These are phyloP conservation scores for Penaeus japonicus DNA, from an alignment of 1,140 invertebrate genomes.

Conservation along the genomic window DNA sequence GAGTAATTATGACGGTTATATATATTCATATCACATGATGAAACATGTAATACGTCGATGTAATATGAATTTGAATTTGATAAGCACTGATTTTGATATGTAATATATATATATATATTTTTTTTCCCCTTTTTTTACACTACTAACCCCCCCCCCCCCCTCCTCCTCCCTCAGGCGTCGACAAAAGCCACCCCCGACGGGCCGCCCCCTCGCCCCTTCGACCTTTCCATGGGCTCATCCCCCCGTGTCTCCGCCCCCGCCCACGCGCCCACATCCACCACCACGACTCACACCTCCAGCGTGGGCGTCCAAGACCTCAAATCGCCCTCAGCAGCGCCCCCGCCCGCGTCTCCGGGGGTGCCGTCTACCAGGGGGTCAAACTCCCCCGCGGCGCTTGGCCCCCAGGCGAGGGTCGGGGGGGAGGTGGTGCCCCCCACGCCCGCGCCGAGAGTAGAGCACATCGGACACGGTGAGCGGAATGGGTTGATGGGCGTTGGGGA, in stretches of 20 bases:
- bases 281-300: neutral
- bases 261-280: neutral
- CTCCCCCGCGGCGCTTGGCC: neutral
- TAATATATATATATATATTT: too few species aligned
- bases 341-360: neutral
- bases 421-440: neutral
- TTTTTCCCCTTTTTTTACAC: too few species aligned
- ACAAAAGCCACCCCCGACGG: neutral
- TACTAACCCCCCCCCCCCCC: too few species aligned
- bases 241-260: neutral
- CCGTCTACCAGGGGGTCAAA: neutral
- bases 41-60: too few species aligned
- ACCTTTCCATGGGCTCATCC: conserved; percentile 32
- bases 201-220: conserved; percentile 29
- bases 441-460: too few species aligned
- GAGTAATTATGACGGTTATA: too few species aligned
- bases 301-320: too few species aligned
- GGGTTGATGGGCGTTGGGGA: too few species aligned
- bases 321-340: neutral
- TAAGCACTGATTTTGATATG: too few species aligned
- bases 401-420: neutral
- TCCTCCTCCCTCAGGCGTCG: neutral
- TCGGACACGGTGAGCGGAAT: too few species aligned
- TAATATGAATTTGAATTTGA: too few species aligned
- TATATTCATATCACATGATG: too few species aligned